Base-by-base conservation (phyloP, 2,888 invertebrate genomes). In the Gasteruption jaculator region DNA sequence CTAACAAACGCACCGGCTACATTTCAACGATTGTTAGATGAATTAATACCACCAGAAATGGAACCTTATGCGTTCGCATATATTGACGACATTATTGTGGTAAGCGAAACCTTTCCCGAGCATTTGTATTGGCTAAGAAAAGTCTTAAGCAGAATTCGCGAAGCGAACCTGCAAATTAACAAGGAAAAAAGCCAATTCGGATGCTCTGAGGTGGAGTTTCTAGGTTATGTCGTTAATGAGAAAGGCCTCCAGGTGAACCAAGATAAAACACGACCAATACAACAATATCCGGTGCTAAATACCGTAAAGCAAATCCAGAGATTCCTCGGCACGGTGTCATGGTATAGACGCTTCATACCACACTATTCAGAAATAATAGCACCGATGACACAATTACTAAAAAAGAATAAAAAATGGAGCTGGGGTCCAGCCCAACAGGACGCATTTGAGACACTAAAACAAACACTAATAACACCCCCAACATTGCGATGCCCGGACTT, bases 1-100 rank as follows among this genome's bases (percentile, higher is more conserved):
- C 34, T 57, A 48, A 38, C 46, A 49, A 29, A 53, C 33, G 50
- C 48, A 1, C 55, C 58, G 4, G 54, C 57, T 4, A 56, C 56
- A 4, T 60, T 46, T 5, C 51, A 50, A 22, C 25, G 54, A 4
- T 26, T 54, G n/a, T 49, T 57, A 44, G 53, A 54, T 36, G 41
- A 41, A 22, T 47, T 53, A 1, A 46, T 52, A 1, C 52, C 49
- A 4, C 49, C 46, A 16, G 48, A 24, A 7, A 24, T 24, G 24
- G 24, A 24, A 24, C 24, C 24, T 7, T n/a, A 24, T 24, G 24
- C 24, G n/a, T 8, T 24, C 24, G 24, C 24, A 24, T 24, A 24
- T 7, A 8, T 24, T 8, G 24, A 24, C 24, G n/a, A 8, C n/a
- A 24, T 24, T 24, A 8, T 24, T n/a, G n/a, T n/a, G n/a, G n/a